A percentile compares a stretch with the other conserved stretches of the same genome.
phyloP scores from a whole-genome alignment of 2,113 vertebrate genomes.

The Noctilio leporinus region DNA sequence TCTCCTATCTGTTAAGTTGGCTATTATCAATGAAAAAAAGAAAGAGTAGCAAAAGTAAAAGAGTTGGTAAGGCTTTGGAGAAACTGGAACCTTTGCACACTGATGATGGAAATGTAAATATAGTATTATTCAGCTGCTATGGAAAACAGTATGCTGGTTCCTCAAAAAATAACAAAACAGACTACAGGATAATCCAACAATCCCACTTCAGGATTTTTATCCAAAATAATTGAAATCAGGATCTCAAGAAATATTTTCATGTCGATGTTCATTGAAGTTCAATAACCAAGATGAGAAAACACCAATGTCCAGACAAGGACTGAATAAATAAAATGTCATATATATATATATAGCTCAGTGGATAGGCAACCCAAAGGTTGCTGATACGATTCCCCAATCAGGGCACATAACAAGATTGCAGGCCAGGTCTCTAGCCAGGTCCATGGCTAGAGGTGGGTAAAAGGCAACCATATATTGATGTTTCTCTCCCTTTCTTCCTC shows the following conservation, averaged over 20 bases:
- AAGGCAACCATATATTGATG: too few relatives aligned
- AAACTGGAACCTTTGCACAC: background rate
- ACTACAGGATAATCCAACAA: background rate
- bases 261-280: background rate
- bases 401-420: too few relatives aligned
- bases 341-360: too few relatives aligned
- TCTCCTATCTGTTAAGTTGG: background rate
- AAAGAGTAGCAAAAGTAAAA: background rate
- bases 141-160: background rate
- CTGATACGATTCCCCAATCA: too few relatives aligned
- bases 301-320: background rate
- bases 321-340: background rate
- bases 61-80: background rate
- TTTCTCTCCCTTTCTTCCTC: too few relatives aligned
- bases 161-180: background rate
- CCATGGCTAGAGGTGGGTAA: too few relatives aligned
- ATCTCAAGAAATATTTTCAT: background rate
- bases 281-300: background rate
- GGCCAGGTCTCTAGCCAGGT: too few relatives aligned
- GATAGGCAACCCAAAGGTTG: too few relatives aligned
- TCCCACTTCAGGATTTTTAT: background rate
- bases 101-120: background rate
- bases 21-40: background rate
- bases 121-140: background rate
- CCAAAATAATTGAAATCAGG: background rate